Evolutionary conservation across 92 coral and sea anemone species (phyloP).

Genomic region (Zoanthus solanderi): DNA sequence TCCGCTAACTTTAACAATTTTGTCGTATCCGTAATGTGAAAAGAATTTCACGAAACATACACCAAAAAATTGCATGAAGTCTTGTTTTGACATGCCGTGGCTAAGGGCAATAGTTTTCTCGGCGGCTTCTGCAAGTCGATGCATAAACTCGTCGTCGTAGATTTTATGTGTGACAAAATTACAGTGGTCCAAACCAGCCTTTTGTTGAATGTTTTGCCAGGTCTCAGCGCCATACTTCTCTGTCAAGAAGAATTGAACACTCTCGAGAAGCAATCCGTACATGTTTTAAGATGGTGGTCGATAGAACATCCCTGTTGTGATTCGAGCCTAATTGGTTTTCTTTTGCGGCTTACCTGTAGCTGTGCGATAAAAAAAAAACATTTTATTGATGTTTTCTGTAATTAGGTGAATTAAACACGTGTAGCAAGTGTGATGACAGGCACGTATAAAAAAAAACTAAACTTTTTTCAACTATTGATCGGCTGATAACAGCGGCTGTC

Average conservation of each 20-base stretch:
- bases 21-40: conserved; percentile 86
- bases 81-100: conserved; percentile 71
- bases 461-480: neutral
- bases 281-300: neutral
- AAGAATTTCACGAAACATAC: conserved; percentile 84
- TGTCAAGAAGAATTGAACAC: conserved; percentile 60
- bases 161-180: conserved; percentile 76
- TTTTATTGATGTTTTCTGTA: neutral
- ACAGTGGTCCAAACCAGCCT: conserved; percentile 62
- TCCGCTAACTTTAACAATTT: conserved; percentile 86
- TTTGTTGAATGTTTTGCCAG: conserved; percentile 70
- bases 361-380: neutral
- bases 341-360: neutral
- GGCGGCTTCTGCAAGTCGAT: conserved; percentile 74
- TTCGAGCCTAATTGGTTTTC: neutral
- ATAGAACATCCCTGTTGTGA: neutral
- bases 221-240: conserved; percentile 77
- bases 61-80: conserved; percentile 84
- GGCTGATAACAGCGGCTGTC: conserved; percentile 10
- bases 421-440: neutral
- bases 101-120: conserved; percentile 64
- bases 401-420: neutral
- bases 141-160: conserved; percentile 75
- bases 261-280: conserved; percentile 85
- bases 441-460: neutral